Conservation (phyloP, 2,888 invertebrate species). For the Hydropsyche betteni region DNA sequence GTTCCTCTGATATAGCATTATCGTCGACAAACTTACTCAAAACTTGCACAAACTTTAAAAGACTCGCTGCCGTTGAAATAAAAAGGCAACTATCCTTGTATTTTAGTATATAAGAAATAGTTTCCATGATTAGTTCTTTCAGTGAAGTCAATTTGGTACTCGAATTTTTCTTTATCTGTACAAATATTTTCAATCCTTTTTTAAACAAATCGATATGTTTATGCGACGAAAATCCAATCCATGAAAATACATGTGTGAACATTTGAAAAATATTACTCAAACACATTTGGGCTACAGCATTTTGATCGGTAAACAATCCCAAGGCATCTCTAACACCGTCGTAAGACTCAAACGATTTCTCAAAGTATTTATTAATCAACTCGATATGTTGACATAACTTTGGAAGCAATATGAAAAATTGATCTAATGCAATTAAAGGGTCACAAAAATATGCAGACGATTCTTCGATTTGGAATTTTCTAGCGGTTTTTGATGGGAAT, state of each 20-base stretch:
- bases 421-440: conserved; percentile 56
- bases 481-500: conserved; percentile 52
- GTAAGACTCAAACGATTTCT: conserved; percentile 61
- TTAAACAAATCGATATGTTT: conserved; percentile 56
- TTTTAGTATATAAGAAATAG: conserved; percentile 56
- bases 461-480: conserved; percentile 48
- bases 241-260: conserved; percentile 62
- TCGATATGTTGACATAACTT: conserved; percentile 61
- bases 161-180: conserved; percentile 37
- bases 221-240: conserved; percentile 61
- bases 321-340: conserved; percentile 68
- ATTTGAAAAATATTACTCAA: conserved; percentile 59
- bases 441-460: conserved; percentile 39
- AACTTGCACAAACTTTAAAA: conserved; percentile 66
- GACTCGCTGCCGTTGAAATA: conserved; percentile 65
- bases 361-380: conserved; percentile 57
- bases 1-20: conserved; percentile 59
- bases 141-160: conserved; percentile 50
- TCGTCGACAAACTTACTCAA: conserved; percentile 62
- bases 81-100: conserved; percentile 66
- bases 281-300: conserved; percentile 62
- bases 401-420: conserved; percentile 61
- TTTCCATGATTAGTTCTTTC: conserved; percentile 57
- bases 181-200: conserved; percentile 50
- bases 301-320: conserved; percentile 65